Conservation (phyloP, 1,140 invertebrate genomes). For the Drosophila equinoxialis region DNA sequence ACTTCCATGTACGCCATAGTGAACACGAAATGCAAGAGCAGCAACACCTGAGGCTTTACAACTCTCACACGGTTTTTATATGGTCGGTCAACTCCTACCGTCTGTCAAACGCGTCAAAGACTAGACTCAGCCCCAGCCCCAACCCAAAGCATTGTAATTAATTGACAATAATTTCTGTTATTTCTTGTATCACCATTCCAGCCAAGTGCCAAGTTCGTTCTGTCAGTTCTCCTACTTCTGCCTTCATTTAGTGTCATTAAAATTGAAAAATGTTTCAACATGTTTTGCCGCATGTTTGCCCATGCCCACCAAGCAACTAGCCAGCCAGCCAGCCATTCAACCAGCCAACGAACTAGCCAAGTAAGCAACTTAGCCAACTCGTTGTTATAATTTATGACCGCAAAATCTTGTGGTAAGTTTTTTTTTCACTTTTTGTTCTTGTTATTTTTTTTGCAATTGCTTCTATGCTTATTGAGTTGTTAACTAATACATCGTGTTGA, state of each 20-base stretch:
- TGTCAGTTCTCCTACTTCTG: slow-evolving; percentile 49
- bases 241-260: slow-evolving; percentile 73
- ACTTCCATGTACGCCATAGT: background rate
- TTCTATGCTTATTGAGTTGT: slow-evolving; percentile 61
- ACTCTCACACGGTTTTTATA: slow-evolving; percentile 59
- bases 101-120: slow-evolving; percentile 76
- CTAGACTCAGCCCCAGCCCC: slow-evolving; percentile 18
- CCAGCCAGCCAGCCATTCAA: too few species aligned
- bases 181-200: slow-evolving; percentile 56
- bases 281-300: slow-evolving; percentile 44
- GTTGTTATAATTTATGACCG: slow-evolving; percentile 53
- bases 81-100: slow-evolving; percentile 70
- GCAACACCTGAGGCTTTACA: slow-evolving; percentile 57
- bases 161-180: slow-evolving; percentile 80
- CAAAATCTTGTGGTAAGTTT: slow-evolving; percentile 33
- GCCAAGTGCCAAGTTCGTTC: slow-evolving; percentile 13
- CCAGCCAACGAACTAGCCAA: too few species aligned
- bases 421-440: slow-evolving; percentile 15
- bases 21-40: too few species aligned
- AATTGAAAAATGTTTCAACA: slow-evolving; percentile 66
- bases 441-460: slow-evolving; percentile 45
- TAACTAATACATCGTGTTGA: slow-evolving; percentile 45
- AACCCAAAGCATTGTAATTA: slow-evolving; percentile 70
- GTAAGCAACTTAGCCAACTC: slow-evolving; percentile 21
- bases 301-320: slow-evolving; percentile 40